These are phyloP conservation scores for Malaclemys terrapin DNA, from an alignment of 2,113 vertebrate genomes.

Conservation along the genomic window DNA sequence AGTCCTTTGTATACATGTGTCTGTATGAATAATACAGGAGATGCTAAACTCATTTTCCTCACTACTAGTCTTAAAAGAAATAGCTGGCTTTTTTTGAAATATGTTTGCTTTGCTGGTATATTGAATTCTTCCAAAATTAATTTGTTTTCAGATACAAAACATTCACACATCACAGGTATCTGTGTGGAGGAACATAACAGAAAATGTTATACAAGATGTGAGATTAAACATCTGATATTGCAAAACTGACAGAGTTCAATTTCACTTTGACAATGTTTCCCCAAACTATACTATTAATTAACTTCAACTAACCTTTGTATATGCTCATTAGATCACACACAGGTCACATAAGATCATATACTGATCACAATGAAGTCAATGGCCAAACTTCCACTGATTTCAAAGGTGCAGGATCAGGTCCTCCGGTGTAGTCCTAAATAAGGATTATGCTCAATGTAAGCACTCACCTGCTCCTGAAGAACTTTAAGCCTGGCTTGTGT, in stretches of 20 bases:
- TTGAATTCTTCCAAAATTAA: slow-evolving; percentile 5
- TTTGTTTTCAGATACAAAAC: slow-evolving; percentile 30
- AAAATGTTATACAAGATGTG: neutral
- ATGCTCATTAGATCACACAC: neutral
- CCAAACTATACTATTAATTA: neutral
- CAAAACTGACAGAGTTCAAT: neutral
- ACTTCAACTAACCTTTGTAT: neutral
- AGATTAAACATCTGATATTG: neutral
- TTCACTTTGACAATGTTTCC: neutral
- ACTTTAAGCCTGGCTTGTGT: slow-evolving; percentile 83
- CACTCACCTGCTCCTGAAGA: slow-evolving; percentile 85
- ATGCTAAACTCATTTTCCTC: slow-evolving; percentile 22
- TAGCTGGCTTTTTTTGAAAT: slow-evolving; percentile 29
- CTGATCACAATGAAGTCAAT: neutral
- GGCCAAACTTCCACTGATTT: neutral
- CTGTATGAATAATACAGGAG: neutral
- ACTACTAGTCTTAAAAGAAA: slow-evolving; percentile 22
- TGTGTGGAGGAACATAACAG: neutral
- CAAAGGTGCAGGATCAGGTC: neutral
- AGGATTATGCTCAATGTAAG: neutral
- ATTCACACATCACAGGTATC: neutral
- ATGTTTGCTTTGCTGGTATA: neutral
- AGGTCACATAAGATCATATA: neutral
- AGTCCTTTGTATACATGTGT: neutral
- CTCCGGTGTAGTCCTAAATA: neutral